These are phyloP conservation scores for Sebastes flavidus DNA, from an alignment of 2,797 vertebrate species.

Conservation along the genomic window DNA sequence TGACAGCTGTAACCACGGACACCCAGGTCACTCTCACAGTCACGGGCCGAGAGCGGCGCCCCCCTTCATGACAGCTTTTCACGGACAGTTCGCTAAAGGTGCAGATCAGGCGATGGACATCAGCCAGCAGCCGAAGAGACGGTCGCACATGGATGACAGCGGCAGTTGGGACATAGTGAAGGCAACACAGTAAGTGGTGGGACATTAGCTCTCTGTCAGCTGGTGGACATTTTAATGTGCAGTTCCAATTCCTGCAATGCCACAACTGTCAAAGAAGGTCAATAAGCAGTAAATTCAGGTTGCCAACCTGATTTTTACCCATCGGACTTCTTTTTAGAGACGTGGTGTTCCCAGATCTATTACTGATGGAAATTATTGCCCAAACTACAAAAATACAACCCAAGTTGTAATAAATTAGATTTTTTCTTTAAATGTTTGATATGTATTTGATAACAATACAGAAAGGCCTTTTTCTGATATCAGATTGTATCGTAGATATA, in stretches of 20 bases:
- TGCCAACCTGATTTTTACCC: neutral
- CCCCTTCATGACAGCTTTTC: conserved; percentile 68
- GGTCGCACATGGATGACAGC: conserved; percentile 85
- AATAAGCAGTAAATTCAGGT: neutral
- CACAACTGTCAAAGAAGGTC: neutral
- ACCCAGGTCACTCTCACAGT: conserved; percentile 72
- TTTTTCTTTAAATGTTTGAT: neutral
- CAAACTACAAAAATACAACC: neutral
- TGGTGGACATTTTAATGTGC: neutral
- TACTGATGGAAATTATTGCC: too few species aligned
- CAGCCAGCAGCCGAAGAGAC: conserved; percentile 79
- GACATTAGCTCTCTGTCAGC: neutral
- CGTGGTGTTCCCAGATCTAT: neutral
- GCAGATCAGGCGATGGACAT: conserved; percentile 69
- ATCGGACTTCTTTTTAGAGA: neutral
- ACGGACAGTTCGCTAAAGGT: conserved; percentile 65
- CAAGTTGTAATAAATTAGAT: neutral
- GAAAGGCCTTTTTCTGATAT: neutral
- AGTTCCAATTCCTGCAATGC: neutral
- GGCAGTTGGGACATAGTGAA: conserved; percentile 94
- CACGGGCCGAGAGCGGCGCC: conserved; percentile 72
- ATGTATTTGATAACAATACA: neutral
- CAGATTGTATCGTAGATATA: neutral
- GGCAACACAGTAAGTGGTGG: conserved; percentile 91
- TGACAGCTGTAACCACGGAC: conserved; percentile 74